A percentile compares a stretch with the other conserved stretches of the same genome.
phyloP scores from a whole-genome alignment of 2,888 invertebrate genomes.

The Orthosia cruda region DNA sequence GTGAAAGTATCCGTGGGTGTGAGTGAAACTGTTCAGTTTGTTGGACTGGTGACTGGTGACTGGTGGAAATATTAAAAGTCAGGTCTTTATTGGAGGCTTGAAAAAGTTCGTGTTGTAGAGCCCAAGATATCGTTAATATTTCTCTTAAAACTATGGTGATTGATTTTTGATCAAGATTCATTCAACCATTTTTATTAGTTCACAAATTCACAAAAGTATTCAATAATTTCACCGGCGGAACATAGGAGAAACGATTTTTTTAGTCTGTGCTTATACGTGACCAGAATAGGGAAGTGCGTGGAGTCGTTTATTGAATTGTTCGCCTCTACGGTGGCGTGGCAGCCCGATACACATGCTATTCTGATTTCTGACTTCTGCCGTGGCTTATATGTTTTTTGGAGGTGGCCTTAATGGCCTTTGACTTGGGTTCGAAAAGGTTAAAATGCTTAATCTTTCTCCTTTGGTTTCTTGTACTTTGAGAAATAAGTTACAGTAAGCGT shows the following conservation, averaged over 20 bases:
- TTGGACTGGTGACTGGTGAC: slow-evolving; percentile 10
- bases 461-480: no score
- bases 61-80: not conserved
- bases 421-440: not conserved
- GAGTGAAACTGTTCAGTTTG: slow-evolving; percentile 3
- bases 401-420: not conserved
- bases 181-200: no score
- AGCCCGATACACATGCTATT: slow-evolving; percentile 33
- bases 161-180: no score
- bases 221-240: slow-evolving; percentile 33
- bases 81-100: no score
- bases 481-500: no score
- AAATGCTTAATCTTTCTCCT: not conserved
- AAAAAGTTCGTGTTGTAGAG: no score
- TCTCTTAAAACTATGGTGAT: no score
- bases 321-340: not conserved
- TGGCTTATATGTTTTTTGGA: not conserved
- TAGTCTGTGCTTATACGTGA: slow-evolving; percentile 55
- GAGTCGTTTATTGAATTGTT: slow-evolving; percentile 63
- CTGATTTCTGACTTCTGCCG: slow-evolving; percentile 47
- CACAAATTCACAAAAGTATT: slow-evolving; percentile 57
- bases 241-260: slow-evolving; percentile 58
- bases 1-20: slow-evolving; percentile 10
- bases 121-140: no score
- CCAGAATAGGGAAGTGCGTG: slow-evolving; percentile 45